phyloP scores from a whole-genome alignment of 2,113 vertebrate genomes.

The Trogon surrucura region DNA sequence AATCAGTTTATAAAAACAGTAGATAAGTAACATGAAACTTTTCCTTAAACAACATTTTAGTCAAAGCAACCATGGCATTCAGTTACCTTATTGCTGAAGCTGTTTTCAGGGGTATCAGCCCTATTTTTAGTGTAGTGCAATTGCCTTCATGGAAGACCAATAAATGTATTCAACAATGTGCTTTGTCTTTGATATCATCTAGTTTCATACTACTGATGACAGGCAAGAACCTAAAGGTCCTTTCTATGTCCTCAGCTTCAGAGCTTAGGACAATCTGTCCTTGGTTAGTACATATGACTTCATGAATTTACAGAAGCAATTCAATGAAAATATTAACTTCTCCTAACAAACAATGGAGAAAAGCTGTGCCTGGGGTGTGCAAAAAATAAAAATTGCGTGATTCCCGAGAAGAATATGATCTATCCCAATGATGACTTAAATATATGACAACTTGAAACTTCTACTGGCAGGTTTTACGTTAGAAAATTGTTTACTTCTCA shows the following conservation, averaged over 20 bases:
- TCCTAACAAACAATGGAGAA: background rate
- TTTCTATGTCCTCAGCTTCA: background rate
- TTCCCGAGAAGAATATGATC: background rate
- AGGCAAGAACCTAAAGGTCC: background rate
- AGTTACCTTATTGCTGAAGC: background rate
- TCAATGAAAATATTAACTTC: background rate
- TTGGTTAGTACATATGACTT: background rate
- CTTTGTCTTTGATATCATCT: background rate
- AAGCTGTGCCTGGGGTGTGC: fast-evolving
- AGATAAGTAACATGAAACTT: background rate
- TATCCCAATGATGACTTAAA: background rate
- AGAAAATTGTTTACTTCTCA: background rate
- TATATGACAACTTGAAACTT: background rate
- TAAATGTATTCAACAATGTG: background rate
- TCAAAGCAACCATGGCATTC: background rate
- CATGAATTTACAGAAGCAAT: background rate
- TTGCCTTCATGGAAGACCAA: background rate
- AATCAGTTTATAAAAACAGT: background rate
- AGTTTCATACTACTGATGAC: background rate
- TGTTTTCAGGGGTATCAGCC: background rate
- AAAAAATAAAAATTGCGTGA: background rate
- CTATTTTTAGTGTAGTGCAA: fast-evolving
- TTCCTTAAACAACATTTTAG: background rate
- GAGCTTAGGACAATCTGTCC: background rate
- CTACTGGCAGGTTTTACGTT: background rate